These are phyloP conservation scores for Lanius collurio DNA, from an alignment of 2,113 vertebrate genomes.

Conservation along the genomic window DNA sequence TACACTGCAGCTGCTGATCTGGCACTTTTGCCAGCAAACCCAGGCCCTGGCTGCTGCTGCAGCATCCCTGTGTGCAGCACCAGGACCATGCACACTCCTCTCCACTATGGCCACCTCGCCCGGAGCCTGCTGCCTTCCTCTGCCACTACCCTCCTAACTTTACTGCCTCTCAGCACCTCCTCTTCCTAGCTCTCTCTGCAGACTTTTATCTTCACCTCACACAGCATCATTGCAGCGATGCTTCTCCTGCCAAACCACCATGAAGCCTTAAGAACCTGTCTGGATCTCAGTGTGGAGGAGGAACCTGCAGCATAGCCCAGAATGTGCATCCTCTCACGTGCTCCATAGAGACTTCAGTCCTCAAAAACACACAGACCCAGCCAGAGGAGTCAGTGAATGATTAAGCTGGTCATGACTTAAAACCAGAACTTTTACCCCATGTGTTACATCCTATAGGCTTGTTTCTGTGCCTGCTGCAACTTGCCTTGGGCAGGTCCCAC, in stretches of 20 bases:
- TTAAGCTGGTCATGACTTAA: not conserved
- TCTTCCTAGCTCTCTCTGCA: not conserved
- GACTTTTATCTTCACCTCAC: not conserved
- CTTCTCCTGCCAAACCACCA: not conserved
- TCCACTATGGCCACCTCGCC: accelerated
- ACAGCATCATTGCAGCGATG: not conserved
- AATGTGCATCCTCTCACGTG: not conserved
- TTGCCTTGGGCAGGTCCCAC: not conserved
- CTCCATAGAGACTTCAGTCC: not conserved
- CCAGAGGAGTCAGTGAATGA: not conserved
- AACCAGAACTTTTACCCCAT: not conserved
- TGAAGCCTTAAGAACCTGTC: accelerated
- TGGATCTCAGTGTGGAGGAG: not conserved
- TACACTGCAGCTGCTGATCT: not conserved
- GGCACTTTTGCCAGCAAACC: not conserved
- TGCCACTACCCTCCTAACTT: not conserved
- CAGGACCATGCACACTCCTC: not conserved
- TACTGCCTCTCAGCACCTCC: not conserved
- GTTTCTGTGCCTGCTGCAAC: not conserved
- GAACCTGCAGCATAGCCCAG: accelerated
- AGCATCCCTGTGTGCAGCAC: not conserved
- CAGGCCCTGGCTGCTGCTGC: not conserved
- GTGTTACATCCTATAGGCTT: not conserved
- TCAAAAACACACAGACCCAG: not conserved
- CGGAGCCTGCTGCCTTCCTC: not conserved